These are phyloP conservation scores for Dendrolimus houi DNA, from an alignment of 2,888 invertebrate species.

Conservation along the genomic window DNA sequence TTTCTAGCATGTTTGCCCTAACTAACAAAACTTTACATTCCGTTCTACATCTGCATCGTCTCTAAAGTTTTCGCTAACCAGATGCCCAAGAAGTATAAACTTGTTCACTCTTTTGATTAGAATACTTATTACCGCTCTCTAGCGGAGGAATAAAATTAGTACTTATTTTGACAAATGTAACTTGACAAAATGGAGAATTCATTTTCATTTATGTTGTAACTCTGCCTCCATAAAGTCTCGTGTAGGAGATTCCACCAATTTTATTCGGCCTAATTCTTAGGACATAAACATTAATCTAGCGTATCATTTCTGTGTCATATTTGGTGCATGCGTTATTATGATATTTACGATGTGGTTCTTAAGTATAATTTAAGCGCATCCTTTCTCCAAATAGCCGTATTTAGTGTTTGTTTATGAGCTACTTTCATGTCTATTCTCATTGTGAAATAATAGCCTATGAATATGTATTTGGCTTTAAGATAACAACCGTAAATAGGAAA, in stretches of 20 bases:
- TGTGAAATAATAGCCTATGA: slow-evolving; percentile 20
- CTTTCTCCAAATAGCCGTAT: slow-evolving; percentile 21
- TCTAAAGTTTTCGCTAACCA: too few relatives aligned
- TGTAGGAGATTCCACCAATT: not conserved
- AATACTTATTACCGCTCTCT: too few relatives aligned
- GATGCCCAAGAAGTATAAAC: too few relatives aligned
- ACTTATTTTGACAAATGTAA: too few relatives aligned
- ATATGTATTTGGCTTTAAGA: slow-evolving; percentile 23
- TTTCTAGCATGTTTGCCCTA: too few relatives aligned
- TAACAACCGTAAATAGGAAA: slow-evolving; percentile 20
- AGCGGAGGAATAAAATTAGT: too few relatives aligned
- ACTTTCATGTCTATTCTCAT: slow-evolving; percentile 25
- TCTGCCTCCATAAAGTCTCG: too few relatives aligned
- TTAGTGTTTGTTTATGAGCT: slow-evolving; percentile 19
- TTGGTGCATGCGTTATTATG: not conserved
- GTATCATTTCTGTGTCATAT: not conserved
- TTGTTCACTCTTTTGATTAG: too few relatives aligned
- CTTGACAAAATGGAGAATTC: too few relatives aligned
- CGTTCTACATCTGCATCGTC: too few relatives aligned
- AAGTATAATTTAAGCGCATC: slow-evolving; percentile 4
- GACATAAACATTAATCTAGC: not conserved
- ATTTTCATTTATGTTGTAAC: too few relatives aligned
- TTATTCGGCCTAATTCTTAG: not conserved
- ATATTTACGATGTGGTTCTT: not conserved
- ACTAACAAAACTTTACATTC: too few relatives aligned